Evolutionary conservation across 1,140 invertebrate genomes (phyloP).

Genomic region (Euborellia annulipes): DNA sequence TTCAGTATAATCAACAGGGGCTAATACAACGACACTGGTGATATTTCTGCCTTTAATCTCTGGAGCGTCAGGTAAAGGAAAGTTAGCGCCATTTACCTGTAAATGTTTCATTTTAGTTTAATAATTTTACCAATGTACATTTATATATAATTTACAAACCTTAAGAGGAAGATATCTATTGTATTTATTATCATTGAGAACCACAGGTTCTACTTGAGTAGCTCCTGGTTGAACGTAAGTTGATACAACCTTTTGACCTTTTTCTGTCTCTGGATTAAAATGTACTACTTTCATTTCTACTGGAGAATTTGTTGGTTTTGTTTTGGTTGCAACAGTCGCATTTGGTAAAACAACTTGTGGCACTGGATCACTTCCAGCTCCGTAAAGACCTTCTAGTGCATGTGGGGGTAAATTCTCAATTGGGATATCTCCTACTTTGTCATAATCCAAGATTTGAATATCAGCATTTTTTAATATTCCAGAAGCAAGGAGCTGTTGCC

Average conservation of each 20-base stretch:
- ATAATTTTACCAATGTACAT: too few species aligned
- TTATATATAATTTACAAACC: conserved; percentile 13
- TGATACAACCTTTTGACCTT: conserved; percentile 52
- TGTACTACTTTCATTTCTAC: conserved; percentile 73
- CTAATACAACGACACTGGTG: conserved; percentile 64
- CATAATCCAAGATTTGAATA: conserved; percentile 62
- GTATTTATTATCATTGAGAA: conserved; percentile 52
- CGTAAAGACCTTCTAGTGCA: conserved; percentile 67
- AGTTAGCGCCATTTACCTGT: conserved; percentile 56
- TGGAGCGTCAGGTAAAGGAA: conserved; percentile 58
- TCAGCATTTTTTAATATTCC: conserved; percentile 73
- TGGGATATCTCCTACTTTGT: conserved; percentile 73
- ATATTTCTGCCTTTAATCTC: conserved; percentile 55
- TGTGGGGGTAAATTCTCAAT: conserved; percentile 70
- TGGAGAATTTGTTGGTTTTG: neutral
- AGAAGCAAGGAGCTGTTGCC: conserved; percentile 63
- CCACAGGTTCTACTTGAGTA: conserved; percentile 53
- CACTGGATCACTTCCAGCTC: conserved; percentile 53
- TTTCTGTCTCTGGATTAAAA: conserved; percentile 53
- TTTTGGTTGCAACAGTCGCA: conserved; percentile 15
- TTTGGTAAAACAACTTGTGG: conserved; percentile 33
- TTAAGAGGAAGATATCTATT: conserved; percentile 68
- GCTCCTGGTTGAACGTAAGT: conserved; percentile 55
- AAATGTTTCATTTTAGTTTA: neutral
- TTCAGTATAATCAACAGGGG: conserved; percentile 51